Base-by-base conservation (phyloP, 2,113 vertebrate genomes). In the Scytalopus superciliaris region DNA sequence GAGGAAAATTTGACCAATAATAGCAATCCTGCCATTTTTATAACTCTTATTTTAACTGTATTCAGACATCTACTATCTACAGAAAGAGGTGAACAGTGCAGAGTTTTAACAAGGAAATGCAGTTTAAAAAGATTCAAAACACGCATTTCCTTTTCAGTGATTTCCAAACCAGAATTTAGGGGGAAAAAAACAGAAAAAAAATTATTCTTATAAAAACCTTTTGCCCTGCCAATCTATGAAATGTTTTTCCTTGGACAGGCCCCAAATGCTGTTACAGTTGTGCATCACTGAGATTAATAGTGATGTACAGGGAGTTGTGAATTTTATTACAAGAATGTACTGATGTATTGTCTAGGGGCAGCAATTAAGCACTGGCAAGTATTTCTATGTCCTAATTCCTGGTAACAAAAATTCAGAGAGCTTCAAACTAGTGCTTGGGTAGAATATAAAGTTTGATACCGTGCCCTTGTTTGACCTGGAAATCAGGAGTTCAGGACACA, bases 251-350 rank as follows among this genome's bases (percentile, higher is more conserved):
- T 92, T 97, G 96, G 87, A 84, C 49, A 63, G 53, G 21, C 50
- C 96, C 96, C 93, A 97, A 94, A 90, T 62, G 50, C 85, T 88
- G 72, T 93, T 80, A 64, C 91, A 93, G 84, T 67, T 95, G 92
- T 84, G 77, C 74, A 84, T 94, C 95, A 81, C 93, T 90, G 80
- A 96, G 74, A 89, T 94, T 39, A 70, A 84, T 3, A 81, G 70
- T 59, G 84, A 87, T 84, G 87, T 86, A 92, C 64, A 83, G 90
- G 72, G 83, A 92, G 94, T 70, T 87, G 83, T 90, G 87, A 90
- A 90, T 95, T 94, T 94, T 84, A 93, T 92, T 90, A 76, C 1
- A 0, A 92, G 70, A 55, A 39, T 70, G 75, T 89, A 86, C 66
- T 47, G 47, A 50, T 64, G 63, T 64, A 91, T 74, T 81, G 83